Conservation (phyloP, 2,888 invertebrate species). For the Apotomis capreana region DNA sequence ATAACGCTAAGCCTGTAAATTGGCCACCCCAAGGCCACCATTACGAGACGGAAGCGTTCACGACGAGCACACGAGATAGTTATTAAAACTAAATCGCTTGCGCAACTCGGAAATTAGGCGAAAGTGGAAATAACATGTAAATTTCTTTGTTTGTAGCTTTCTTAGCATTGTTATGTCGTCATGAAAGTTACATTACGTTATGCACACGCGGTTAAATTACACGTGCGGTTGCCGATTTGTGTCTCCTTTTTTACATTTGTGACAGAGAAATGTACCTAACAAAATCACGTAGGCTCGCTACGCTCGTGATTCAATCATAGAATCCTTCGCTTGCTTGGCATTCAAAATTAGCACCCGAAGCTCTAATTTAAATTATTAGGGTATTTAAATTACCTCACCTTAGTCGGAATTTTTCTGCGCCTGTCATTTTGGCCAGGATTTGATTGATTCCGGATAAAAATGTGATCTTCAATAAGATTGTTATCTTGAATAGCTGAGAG, state of each 20-base stretch:
- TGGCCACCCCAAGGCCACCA: constrained; percentile 20
- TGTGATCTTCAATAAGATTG: too few relatives aligned
- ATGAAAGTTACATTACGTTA: constrained; percentile 36
- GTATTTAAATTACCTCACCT: too few relatives aligned
- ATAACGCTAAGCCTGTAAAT: not conserved
- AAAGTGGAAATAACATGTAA: constrained; percentile 45
- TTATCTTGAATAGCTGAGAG: too few relatives aligned
- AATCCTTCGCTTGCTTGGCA: too few relatives aligned
- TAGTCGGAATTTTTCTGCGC: too few relatives aligned
- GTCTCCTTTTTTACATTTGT: not conserved
- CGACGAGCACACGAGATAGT: constrained; percentile 25
- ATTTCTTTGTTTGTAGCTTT: constrained; percentile 43
- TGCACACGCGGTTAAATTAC: constrained; percentile 26
- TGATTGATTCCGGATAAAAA: too few relatives aligned
- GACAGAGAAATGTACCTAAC: not conserved
- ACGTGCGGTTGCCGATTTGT: not conserved
- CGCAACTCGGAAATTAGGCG: constrained; percentile 44
- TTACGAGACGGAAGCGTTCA: constrained; percentile 7
- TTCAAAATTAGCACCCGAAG: too few relatives aligned
- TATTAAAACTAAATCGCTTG: constrained; percentile 38
- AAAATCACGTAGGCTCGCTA: not conserved
- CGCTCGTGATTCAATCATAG: too few relatives aligned
- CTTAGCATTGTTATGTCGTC: constrained; percentile 37
- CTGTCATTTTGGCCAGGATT: too few relatives aligned
- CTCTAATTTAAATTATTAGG: too few relatives aligned